These are phyloP conservation scores for Morone saxatilis DNA, from an alignment of 2,113 vertebrate genomes.

Conservation along the genomic window DNA sequence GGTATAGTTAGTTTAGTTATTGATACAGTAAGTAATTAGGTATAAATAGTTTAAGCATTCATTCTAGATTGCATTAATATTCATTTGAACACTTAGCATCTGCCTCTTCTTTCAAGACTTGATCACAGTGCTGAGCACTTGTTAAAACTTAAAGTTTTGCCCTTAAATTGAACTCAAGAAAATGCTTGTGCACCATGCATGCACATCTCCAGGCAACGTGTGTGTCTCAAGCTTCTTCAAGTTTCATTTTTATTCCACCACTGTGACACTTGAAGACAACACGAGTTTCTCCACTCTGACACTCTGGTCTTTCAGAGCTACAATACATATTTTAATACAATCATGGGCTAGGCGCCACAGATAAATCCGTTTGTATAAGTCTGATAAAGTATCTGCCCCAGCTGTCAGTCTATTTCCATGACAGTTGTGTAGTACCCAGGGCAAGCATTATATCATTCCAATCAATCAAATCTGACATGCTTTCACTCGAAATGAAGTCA, in stretches of 20 bases:
- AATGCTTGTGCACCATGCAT: not conserved
- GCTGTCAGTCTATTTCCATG: conserved; percentile 82
- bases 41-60: not conserved
- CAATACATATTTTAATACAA: conserved; percentile 79
- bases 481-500: conserved; percentile 74
- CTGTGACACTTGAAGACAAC: conserved; percentile 35
- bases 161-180: conserved; percentile 43
- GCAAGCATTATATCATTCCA: conserved; percentile 77
- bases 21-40: conserved; percentile 24
- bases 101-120: conserved; percentile 23
- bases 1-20: conserved; percentile 4
- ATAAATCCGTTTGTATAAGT: conserved; percentile 84
- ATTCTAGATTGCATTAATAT: conserved; percentile 44
- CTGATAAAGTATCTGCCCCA: conserved; percentile 82
- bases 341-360: conserved; percentile 59
- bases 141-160: conserved; percentile 22
- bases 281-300: conserved; percentile 43
- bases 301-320: conserved; percentile 55
- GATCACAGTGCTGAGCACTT: conserved; percentile 20
- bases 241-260: conserved; percentile 5
- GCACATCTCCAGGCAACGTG: conserved; percentile 29
- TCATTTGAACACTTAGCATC: conserved; percentile 41
- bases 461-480: conserved; percentile 85
- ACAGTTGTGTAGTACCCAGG: conserved; percentile 71
- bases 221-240: conserved; percentile 17